phyloP scores from a whole-genome alignment of 2,113 vertebrate species.

The Cepphus grylle region DNA sequence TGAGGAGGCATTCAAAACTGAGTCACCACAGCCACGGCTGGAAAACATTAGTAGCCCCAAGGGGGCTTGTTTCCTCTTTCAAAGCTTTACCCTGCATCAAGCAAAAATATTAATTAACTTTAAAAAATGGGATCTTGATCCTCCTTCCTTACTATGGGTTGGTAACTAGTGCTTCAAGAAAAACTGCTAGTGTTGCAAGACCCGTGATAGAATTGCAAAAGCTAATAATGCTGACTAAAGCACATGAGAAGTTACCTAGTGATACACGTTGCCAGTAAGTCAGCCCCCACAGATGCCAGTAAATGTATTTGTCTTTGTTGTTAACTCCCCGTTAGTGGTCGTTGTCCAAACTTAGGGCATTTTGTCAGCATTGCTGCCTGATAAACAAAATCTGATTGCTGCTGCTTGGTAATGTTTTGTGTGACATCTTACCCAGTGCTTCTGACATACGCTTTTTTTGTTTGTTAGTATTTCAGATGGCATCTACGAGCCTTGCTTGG shows the following conservation, averaged over 20 bases:
- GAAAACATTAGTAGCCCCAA: neutral
- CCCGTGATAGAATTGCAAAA: neutral
- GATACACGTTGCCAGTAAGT: neutral
- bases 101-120: neutral
- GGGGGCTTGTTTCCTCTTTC: neutral
- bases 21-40: too few relatives aligned
- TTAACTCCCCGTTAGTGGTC: neutral
- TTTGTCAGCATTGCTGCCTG: neutral
- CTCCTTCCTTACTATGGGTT: rapidly evolving
- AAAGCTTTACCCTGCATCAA: rapidly evolving
- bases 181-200: slow-evolving; percentile 43
- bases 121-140: neutral
- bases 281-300: neutral
- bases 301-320: neutral
- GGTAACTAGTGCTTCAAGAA: slow-evolving; percentile 8
- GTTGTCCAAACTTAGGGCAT: neutral
- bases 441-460: neutral
- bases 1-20: neutral
- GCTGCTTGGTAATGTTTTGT: rapidly evolving
- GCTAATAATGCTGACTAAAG: neutral
- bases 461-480: neutral
- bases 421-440: neutral
- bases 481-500: neutral
- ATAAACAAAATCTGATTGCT: neutral
- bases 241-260: neutral